These are phyloP conservation scores for Umimayanthus kanabou DNA, from an alignment of 92 coral and sea anemone species.

Conservation along the genomic window DNA sequence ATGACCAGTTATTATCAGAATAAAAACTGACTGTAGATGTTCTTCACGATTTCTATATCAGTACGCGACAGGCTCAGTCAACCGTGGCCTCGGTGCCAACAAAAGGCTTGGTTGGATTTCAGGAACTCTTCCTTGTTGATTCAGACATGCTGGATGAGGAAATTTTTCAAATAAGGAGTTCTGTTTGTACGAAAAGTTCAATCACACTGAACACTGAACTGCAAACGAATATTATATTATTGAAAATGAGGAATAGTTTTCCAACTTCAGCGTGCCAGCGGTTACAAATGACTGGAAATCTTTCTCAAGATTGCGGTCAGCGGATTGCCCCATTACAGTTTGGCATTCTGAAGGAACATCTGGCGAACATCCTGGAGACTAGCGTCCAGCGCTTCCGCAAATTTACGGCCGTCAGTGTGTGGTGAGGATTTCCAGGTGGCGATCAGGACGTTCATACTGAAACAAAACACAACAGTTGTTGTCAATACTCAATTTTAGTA, in stretches of 20 bases:
- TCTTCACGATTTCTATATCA: too few relatives aligned
- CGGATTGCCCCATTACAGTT: conserved; percentile 45
- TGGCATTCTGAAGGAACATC: conserved; percentile 50
- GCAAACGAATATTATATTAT: too few relatives aligned
- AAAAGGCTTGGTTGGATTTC: too few relatives aligned
- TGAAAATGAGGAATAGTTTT: neutral
- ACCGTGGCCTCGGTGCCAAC: too few relatives aligned
- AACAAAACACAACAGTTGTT: neutral
- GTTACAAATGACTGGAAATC: neutral
- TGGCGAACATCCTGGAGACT: conserved; percentile 62
- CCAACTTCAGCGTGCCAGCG: neutral
- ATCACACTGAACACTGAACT: neutral
- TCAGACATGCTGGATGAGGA: too few relatives aligned
- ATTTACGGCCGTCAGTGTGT: conserved; percentile 63
- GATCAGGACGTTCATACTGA: conserved; percentile 47
- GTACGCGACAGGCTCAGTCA: too few relatives aligned
- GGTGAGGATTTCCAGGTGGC: conserved; percentile 63
- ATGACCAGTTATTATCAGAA: too few relatives aligned
- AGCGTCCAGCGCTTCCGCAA: conserved; percentile 53
- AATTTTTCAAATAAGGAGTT: too few relatives aligned
- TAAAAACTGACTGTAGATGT: too few relatives aligned
- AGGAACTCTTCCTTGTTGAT: too few relatives aligned
- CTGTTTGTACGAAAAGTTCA: neutral
- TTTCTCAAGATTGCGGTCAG: neutral
- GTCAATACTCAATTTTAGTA: neutral